Percentiles rank a stretch among this genome's conserved stretches.
These are phyloP conservation scores for Hafferia zeledoni DNA, from an alignment of 2,797 vertebrate genomes.

Conservation along the genomic window DNA sequence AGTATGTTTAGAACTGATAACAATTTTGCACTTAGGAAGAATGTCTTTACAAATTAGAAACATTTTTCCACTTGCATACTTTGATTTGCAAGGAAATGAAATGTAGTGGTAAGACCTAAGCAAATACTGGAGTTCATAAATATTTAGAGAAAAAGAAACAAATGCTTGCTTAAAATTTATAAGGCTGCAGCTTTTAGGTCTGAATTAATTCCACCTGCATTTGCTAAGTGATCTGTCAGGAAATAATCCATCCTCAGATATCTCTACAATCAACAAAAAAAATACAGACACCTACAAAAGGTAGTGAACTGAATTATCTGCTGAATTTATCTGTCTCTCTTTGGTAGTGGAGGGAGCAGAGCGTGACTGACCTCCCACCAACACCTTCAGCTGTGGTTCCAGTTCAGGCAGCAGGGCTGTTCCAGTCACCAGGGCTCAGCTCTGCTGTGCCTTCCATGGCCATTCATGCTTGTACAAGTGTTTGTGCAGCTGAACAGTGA, in stretches of 20 bases:
- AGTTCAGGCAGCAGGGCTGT: background rate
- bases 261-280: background rate
- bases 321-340: background rate
- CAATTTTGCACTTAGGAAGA: background rate
- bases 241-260: background rate
- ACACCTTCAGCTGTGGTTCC: background rate
- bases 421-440: background rate
- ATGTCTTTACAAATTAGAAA: background rate
- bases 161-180: background rate
- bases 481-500: background rate
- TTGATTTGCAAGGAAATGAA: background rate
- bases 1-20: background rate
- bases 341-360: background rate
- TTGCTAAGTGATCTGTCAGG: background rate
- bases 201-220: background rate
- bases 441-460: background rate
- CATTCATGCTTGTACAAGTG: accelerated
- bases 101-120: background rate
- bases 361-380: background rate
- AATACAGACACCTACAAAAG: background rate
- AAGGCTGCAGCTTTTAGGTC: background rate
- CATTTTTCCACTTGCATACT: background rate
- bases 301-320: background rate
- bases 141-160: background rate
- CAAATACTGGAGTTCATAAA: background rate